These are phyloP conservation scores for Malurus splendens DNA, from an alignment of 2,797 vertebrate species.

Conservation along the genomic window DNA sequence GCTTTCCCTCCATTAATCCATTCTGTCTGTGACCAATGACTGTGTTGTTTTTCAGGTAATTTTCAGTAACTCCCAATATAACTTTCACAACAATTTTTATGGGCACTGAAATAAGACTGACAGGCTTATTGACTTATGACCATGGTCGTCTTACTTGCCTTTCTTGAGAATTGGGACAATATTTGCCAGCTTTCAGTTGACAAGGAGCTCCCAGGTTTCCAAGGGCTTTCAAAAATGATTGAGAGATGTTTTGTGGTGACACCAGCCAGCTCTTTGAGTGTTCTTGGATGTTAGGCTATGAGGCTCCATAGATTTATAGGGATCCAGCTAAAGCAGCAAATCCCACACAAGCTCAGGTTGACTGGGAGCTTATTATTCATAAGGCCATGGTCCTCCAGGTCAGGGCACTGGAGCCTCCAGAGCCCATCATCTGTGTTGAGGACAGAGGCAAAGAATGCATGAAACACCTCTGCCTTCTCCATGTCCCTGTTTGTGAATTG, in stretches of 20 bases:
- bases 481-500: not conserved
- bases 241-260: not conserved
- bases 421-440: accelerated
- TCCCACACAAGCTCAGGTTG: accelerated
- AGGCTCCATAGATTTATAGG: not conserved
- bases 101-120: not conserved
- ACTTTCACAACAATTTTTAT: not conserved
- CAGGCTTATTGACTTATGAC: no score
- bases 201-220: not conserved
- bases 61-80: not conserved
- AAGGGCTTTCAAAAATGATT: not conserved
- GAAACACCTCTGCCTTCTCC: not conserved
- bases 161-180: not conserved
- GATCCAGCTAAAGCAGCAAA: not conserved
- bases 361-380: not conserved
- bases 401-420: not conserved
- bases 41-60: not conserved
- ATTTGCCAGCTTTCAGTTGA: not conserved
- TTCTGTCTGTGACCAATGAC: no score
- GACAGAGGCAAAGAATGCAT: not conserved
- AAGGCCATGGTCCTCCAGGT: not conserved
- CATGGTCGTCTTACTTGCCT: accelerated
- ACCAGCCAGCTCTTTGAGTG: not conserved
- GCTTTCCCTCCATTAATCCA: not conserved
- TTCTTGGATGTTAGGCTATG: not conserved